Percentiles rank a stretch among this genome's conserved stretches.
These are phyloP conservation scores for Brachyptera risi DNA, from an alignment of 2,888 invertebrate species.

Conservation along the genomic window DNA sequence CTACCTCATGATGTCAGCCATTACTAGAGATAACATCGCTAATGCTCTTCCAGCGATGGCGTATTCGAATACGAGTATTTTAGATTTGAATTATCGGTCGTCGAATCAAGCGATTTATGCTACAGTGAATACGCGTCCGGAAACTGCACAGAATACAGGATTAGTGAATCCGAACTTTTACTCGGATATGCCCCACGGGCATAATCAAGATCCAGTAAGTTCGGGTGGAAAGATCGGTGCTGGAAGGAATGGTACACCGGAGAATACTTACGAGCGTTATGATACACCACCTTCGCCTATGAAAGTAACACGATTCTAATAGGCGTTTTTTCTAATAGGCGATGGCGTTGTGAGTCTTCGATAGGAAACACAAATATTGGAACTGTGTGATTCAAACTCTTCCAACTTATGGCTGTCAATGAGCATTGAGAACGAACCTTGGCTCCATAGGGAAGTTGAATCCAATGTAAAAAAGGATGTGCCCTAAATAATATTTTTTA, in stretches of 20 bases:
- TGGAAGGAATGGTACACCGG: constrained; percentile 25
- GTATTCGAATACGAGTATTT: constrained; percentile 27
- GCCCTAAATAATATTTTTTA: too few relatives aligned
- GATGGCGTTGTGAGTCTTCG: too few relatives aligned
- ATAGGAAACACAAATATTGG: too few relatives aligned
- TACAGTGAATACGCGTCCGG: constrained; percentile 36
- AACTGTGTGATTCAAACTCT: too few relatives aligned
- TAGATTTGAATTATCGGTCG: constrained; percentile 29
- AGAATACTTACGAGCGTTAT: constrained; percentile 38
- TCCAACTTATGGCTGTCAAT: too few relatives aligned
- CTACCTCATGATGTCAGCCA: constrained; percentile 61
- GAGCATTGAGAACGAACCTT: too few relatives aligned
- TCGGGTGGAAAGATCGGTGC: not conserved
- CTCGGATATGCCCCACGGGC: constrained; percentile 33
- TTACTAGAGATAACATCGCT: constrained; percentile 54
- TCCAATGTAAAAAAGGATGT: too few relatives aligned
- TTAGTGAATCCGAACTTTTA: constrained; percentile 38
- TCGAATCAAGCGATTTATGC: constrained; percentile 40
- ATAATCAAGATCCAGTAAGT: too few relatives aligned
- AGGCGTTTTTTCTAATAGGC: too few relatives aligned
- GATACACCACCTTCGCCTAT: constrained; percentile 38
- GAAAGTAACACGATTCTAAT: constrained; percentile 39
- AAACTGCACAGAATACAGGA: constrained; percentile 28
- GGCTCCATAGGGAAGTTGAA: too few relatives aligned
- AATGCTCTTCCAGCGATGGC: constrained; percentile 38